Percentiles rank a stretch among this genome's conserved stretches.
Evolutionary conservation across 1,140 invertebrate genomes (phyloP).

Genomic region (Hypsibius dujardini): DNA sequence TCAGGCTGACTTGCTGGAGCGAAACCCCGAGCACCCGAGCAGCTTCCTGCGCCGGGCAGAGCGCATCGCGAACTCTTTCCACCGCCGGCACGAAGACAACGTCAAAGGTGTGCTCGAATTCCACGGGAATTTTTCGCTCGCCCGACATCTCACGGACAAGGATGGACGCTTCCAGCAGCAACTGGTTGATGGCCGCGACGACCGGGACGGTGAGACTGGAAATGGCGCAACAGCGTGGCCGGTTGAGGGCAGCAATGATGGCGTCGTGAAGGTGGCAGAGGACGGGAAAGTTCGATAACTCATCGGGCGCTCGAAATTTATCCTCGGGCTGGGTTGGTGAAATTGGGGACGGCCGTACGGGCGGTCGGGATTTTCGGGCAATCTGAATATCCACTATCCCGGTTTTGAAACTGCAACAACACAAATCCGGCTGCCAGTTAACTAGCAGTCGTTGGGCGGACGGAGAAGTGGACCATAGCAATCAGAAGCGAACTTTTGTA

Average conservation of each 20-base stretch:
- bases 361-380: too few species aligned
- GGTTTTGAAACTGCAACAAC: background rate
- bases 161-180: background rate
- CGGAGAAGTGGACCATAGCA: too few species aligned
- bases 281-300: background rate
- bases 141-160: background rate
- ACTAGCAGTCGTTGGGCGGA: too few species aligned
- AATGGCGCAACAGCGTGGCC: background rate
- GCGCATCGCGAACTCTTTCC: background rate
- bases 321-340: background rate
- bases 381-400: too few species aligned
- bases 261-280: background rate
- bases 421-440: background rate
- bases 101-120: background rate
- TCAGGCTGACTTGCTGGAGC: background rate
- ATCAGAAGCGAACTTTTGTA: too few species aligned
- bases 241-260: background rate
- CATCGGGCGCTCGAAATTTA: background rate
- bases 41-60: background rate
- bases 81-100: background rate
- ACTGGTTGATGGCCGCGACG: background rate
- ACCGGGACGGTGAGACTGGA: background rate
- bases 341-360: background rate
- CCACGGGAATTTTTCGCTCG: background rate
- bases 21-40: background rate